phyloP scores from a whole-genome alignment of 2,888 invertebrate species.

The Muscina levida region DNA sequence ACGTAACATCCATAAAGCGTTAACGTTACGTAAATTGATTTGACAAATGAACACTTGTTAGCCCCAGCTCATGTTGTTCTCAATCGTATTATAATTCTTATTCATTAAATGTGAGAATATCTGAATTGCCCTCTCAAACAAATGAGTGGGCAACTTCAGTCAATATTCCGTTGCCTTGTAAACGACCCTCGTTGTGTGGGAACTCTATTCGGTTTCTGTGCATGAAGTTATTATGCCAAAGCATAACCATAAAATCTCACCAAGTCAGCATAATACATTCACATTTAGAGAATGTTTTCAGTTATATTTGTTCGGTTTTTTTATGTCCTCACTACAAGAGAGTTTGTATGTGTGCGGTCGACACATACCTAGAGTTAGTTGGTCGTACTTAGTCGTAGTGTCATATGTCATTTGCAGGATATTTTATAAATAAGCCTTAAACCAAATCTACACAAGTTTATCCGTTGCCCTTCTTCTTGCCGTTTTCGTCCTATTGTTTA shows the following conservation, averaged over 20 bases:
- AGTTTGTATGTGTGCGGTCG: constrained; percentile 24
- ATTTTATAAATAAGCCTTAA: constrained; percentile 62
- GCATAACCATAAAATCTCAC: constrained; percentile 36
- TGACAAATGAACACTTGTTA: too few species aligned
- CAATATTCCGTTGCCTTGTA: too few species aligned
- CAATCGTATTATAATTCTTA: too few species aligned
- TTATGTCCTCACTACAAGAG: background rate
- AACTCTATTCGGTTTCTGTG: too few species aligned
- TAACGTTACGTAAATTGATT: too few species aligned
- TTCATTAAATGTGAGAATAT: too few species aligned
- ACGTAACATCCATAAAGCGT: too few species aligned
- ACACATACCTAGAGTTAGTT: background rate
- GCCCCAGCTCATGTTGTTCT: too few species aligned
- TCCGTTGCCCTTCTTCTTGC: constrained; percentile 8
- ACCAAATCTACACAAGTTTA: constrained; percentile 46
- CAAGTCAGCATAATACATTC: constrained; percentile 42
- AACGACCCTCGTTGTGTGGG: constrained; percentile 21
- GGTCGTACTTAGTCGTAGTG: constrained; percentile 19
- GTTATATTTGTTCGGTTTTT: too few species aligned
- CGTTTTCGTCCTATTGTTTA: background rate
- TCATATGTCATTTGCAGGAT: constrained; percentile 59
- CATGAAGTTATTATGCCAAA: constrained; percentile 15
- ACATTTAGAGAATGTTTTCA: too few species aligned
- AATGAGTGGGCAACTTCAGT: too few species aligned
- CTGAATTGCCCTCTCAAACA: too few species aligned